Base-by-base conservation (phyloP, 2,888 invertebrate species). In the Gibbula magus region DNA sequence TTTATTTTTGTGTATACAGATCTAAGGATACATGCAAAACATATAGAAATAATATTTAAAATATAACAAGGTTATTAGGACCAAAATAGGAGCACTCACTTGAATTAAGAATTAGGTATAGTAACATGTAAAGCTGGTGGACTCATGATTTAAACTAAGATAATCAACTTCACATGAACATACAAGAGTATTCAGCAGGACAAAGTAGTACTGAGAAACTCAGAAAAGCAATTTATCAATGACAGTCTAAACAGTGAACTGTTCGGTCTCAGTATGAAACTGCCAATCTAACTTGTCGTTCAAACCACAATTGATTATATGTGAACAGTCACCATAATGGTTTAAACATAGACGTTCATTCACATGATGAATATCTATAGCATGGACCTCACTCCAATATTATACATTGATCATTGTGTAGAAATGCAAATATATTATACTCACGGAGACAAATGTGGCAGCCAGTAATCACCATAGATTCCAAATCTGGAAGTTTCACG, bases 401-500 rank as follows among this genome's bases (percentile, higher is more conserved):
- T n/a, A n/a, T 1, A 61, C 61, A 61, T 1, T 25, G 25, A 10
- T 45, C 45, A 45, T 10, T 8, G 45, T 8, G 45, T 45, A 10
- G 45, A 45, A 45, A 45, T 10, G 45, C 13, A 1, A 45, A 45
- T 45, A 45, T n/a, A n/a, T 66, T 25, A 22, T 70, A 54, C 78
- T 78, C 45, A 78, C 78, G 39, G 32, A n/a, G 73, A 52, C 39
- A 75, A 22, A 16, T 79, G 85, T 7, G 89, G 88, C 22, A 86
- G 83, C 89, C 89, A 89, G 81, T 86, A 87, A 75, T 89, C 88
- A 20, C 84, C 79, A 85, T 89, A 89, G 52, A 88, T 74, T 74
- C 88, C 88, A 20, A 87, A 76, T 2, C 87, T 82, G 8, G 88
- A 86, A 4, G 87, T 84, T 67, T 89, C 88, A 70, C 88, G 85